A percentile compares a stretch with the other conserved stretches of the same genome.
These are phyloP conservation scores for Corythaeola cristata DNA, from an alignment of 2,113 vertebrate genomes.

Conservation along the genomic window DNA sequence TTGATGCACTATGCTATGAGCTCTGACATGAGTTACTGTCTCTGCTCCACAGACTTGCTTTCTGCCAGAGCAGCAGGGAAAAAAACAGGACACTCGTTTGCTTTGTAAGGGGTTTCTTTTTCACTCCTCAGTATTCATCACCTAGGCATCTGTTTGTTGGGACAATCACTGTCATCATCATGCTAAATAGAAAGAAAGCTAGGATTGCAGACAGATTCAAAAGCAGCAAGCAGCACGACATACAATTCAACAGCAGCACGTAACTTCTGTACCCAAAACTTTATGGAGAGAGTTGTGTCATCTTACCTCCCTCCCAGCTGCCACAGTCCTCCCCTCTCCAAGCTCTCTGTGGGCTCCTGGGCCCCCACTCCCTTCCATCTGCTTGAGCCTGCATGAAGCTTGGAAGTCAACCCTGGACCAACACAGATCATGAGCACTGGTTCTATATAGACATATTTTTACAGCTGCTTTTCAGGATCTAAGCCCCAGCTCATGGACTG, in stretches of 20 bases:
- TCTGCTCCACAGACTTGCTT: background rate
- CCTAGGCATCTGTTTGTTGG: background rate
- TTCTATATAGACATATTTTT: background rate
- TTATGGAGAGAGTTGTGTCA: background rate
- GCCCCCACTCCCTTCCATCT: background rate
- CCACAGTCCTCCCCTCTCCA: background rate
- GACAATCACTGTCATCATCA: background rate
- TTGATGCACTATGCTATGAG: background rate
- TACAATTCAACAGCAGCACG: background rate
- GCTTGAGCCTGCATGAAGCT: background rate
- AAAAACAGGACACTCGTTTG: background rate
- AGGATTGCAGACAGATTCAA: background rate
- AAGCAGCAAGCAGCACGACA: background rate
- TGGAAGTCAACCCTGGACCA: background rate
- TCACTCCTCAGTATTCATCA: background rate
- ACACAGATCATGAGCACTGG: background rate
- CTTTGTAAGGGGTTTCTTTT: background rate
- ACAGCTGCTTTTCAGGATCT: background rate
- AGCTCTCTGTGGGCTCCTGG: background rate
- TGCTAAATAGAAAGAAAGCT: background rate
- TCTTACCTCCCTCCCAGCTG: conserved; percentile 11
- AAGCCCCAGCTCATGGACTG: background rate
- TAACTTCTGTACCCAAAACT: background rate
- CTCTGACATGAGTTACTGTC: background rate
- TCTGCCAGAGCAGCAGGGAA: background rate